Percentiles rank a stretch among this genome's conserved stretches.
phyloP scores from a whole-genome alignment of 2,888 invertebrate species.

The Noctua janthina region DNA sequence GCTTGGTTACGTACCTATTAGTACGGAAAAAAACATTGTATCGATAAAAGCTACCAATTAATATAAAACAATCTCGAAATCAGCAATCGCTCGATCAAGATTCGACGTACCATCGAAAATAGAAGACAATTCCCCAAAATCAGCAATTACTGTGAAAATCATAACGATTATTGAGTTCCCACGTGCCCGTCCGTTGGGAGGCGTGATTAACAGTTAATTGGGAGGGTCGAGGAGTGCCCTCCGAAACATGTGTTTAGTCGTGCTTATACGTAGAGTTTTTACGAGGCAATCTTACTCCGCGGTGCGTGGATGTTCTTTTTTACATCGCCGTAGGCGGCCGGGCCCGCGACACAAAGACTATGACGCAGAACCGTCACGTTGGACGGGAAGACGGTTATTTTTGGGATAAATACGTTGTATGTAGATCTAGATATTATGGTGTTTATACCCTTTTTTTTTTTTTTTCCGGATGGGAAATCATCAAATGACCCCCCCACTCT shows the following conservation, averaged over 20 bases:
- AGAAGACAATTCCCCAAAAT: slow-evolving; percentile 36
- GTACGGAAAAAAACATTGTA: neutral
- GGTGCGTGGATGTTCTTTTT: slow-evolving; percentile 84
- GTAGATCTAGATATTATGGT: neutral
- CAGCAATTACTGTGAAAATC: slow-evolving; percentile 60
- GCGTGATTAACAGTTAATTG: slow-evolving; percentile 77
- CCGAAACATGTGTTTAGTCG: slow-evolving; percentile 61
- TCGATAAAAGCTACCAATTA: neutral
- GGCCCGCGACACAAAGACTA: slow-evolving; percentile 75
- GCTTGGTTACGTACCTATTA: neutral
- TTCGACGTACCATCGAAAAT: slow-evolving; percentile 11
- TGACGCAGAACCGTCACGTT: slow-evolving; percentile 60
- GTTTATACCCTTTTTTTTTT: neutral
- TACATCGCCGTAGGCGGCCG: slow-evolving; percentile 80
- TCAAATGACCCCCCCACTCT: no score
- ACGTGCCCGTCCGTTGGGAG: slow-evolving; percentile 65
- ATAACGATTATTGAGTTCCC: slow-evolving; percentile 66
- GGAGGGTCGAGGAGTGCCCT: slow-evolving; percentile 70
- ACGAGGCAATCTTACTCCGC: slow-evolving; percentile 86
- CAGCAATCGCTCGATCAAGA: slow-evolving; percentile 4
- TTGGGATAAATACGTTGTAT: neutral
- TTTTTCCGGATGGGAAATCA: no score
- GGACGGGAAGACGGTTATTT: neutral
- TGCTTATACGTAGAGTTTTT: slow-evolving; percentile 78
- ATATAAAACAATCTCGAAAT: neutral